Conservation (phyloP, 2,113 vertebrate species). For the Galbula dea region DNA sequence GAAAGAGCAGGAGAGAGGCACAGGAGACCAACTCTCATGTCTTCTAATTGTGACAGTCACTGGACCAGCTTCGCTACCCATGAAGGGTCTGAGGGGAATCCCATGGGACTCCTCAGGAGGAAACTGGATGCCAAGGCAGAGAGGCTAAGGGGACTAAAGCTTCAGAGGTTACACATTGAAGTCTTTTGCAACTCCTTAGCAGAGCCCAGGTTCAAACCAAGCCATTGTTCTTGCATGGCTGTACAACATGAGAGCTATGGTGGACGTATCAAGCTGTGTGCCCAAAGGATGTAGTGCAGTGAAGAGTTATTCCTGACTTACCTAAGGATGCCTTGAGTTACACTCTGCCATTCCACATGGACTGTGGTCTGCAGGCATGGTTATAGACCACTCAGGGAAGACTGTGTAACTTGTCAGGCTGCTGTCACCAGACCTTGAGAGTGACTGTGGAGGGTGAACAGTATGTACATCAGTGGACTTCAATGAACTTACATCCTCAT, state of each 20-base stretch:
- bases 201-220: fast-evolving
- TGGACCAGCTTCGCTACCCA: fast-evolving
- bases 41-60: neutral
- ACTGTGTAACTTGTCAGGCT: no score
- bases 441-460: neutral
- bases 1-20: neutral
- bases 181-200: neutral
- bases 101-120: neutral
- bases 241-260: fast-evolving
- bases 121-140: neutral
- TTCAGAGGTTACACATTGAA: fast-evolving
- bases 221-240: neutral
- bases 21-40: neutral
- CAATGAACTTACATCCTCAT: neutral
- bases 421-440: no score
- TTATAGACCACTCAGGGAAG: no score
- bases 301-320: no score
- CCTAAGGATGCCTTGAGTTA: no score
- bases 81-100: fast-evolving
- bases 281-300: no score
- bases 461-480: neutral
- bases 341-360: no score
- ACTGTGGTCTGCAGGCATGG: no score
- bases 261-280: no score
- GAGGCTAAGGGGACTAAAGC: neutral